phyloP scores from a whole-genome alignment of 53 echinoderm and acorn worm species.

The Temnopleurus reevesii region DNA sequence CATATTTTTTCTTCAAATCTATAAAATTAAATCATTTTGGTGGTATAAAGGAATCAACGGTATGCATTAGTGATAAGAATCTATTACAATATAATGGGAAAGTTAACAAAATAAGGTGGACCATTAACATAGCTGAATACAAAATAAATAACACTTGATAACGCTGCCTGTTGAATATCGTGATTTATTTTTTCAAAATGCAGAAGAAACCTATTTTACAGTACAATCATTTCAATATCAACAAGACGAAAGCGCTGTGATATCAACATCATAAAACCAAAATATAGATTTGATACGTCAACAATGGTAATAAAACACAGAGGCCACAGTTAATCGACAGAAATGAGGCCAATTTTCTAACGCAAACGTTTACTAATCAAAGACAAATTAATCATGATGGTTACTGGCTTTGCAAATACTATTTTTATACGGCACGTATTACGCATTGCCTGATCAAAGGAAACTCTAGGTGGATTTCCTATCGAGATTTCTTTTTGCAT shows the following conservation, averaged over 20 bases:
- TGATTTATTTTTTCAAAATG: conserved; percentile 57
- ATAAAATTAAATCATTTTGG: too few species aligned
- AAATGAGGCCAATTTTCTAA: conserved; percentile 2
- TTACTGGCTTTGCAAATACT: neutral
- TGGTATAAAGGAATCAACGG: too few species aligned
- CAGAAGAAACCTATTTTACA: conserved; percentile 56
- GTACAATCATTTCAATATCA: conserved; percentile 15
- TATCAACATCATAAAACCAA: conserved; percentile 35
- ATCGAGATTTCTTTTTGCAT: too few species aligned
- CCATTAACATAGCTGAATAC: too few species aligned
- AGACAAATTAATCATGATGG: conserved; percentile 30
- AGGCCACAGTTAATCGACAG: conserved; percentile 32
- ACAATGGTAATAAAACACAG: neutral
- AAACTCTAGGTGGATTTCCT: neutral
- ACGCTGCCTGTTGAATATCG: conserved; percentile 16
- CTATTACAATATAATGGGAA: too few species aligned
- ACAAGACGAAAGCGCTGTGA: conserved; percentile 56
- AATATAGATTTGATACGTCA: conserved; percentile 36
- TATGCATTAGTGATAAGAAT: too few species aligned
- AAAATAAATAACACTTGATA: neutral
- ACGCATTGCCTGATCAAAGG: neutral
- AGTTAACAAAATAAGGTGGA: too few species aligned
- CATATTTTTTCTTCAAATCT: too few species aligned
- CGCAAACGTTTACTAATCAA: conserved; percentile 8
- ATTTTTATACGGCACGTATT: neutral